Conservation (phyloP, 2,113 vertebrate species). For the Ceyx margarethae region DNA sequence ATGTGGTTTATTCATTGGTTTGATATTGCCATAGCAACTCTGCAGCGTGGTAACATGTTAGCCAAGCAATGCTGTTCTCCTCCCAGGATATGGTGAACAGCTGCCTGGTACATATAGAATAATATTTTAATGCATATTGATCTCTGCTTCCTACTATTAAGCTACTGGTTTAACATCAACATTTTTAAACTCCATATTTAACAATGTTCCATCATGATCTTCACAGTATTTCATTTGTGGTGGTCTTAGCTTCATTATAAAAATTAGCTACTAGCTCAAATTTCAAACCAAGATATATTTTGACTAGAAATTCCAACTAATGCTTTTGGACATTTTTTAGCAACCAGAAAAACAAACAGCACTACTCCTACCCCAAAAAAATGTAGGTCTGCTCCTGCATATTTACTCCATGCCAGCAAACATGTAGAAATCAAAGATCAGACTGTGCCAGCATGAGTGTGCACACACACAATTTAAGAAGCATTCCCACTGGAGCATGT, state of each 20-base stretch:
- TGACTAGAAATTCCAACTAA: background rate
- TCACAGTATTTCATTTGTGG: background rate
- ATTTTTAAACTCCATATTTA: background rate
- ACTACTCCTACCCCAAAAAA: background rate
- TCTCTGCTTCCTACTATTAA: background rate
- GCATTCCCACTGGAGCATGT: rapidly evolving
- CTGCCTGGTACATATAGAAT: background rate
- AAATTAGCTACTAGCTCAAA: background rate
- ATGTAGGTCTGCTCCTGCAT: background rate
- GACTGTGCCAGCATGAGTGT: background rate
- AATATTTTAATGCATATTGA: background rate
- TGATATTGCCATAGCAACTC: slow-evolving; percentile 90
- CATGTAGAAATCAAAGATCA: background rate
- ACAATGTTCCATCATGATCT: background rate
- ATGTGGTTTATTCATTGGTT: slow-evolving; percentile 94
- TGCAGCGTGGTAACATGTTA: slow-evolving; percentile 76
- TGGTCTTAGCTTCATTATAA: background rate
- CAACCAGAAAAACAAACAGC: background rate
- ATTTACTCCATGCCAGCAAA: background rate
- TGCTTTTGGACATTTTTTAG: background rate
- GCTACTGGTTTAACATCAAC: background rate
- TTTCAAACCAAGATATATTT: background rate
- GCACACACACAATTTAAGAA: background rate
- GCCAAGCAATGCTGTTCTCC: slow-evolving; percentile 66
- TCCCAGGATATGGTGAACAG: slow-evolving; percentile 1